These are phyloP conservation scores for Myotis vivesi DNA, from an alignment of 2,797 vertebrate species.

Conservation along the genomic window DNA sequence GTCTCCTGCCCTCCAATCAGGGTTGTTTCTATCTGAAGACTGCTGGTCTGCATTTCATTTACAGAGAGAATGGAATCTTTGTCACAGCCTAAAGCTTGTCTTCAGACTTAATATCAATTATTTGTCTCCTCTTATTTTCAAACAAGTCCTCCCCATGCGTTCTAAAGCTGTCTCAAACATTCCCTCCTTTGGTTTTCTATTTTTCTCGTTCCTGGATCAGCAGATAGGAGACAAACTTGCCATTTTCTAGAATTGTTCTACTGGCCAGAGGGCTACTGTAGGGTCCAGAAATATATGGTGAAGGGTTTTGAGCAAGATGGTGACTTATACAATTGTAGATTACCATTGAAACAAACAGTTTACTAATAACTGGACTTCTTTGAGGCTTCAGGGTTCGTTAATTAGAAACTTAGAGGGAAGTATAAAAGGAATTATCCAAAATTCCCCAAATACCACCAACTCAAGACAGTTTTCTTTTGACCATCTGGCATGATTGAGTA, in stretches of 20 bases:
- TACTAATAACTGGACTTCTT: background rate
- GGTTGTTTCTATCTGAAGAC: conserved; percentile 78
- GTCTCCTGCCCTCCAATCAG: conserved; percentile 65
- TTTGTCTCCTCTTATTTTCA: conserved; percentile 81
- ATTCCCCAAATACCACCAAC: background rate
- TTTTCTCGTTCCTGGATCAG: background rate
- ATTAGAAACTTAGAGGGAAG: background rate
- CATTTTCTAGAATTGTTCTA: background rate
- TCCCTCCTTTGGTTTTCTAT: background rate
- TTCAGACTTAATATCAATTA: conserved; percentile 84
- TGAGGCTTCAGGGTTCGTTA: background rate
- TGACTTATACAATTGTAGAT: too few relatives aligned
- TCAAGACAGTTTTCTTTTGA: background rate
- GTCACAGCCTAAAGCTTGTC: conserved; percentile 78
- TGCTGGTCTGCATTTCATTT: conserved; percentile 65
- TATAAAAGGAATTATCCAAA: background rate
- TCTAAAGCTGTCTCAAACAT: background rate
- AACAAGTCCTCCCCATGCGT: conserved; percentile 62
- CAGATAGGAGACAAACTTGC: background rate
- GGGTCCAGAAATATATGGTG: background rate
- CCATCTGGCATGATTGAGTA: background rate
- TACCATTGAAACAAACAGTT: background rate
- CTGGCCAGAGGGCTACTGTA: background rate
- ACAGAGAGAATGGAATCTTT: conserved; percentile 76
- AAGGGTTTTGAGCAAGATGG: background rate